These are phyloP conservation scores for Pungitius pungitius DNA, from an alignment of 2,113 vertebrate genomes.

Conservation along the genomic window DNA sequence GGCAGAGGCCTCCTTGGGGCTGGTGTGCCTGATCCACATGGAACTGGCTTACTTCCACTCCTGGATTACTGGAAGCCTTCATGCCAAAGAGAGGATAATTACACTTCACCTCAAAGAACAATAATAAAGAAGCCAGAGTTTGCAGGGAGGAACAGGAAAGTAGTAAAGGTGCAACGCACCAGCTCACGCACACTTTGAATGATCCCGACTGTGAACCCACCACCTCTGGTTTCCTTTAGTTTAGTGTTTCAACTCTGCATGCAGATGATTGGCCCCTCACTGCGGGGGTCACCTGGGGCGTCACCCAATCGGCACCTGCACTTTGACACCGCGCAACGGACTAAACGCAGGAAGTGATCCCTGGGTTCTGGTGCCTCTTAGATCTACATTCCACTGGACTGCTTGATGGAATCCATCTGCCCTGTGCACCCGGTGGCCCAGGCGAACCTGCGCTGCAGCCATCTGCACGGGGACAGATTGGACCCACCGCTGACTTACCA, in stretches of 20 bases:
- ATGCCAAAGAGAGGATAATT: slow-evolving; percentile 62
- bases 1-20: slow-evolving; percentile 49
- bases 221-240: slow-evolving; percentile 26
- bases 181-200: slow-evolving; percentile 24
- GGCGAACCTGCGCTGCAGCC: slow-evolving; percentile 52
- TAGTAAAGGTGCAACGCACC: slow-evolving; percentile 8
- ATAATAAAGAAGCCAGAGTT: slow-evolving; percentile 45
- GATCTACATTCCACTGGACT: slow-evolving; percentile 75
- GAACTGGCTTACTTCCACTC: slow-evolving; percentile 60
- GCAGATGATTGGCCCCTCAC: slow-evolving; percentile 46
- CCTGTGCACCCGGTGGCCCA: slow-evolving; percentile 46
- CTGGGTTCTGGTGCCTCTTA: slow-evolving; percentile 42
- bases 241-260: slow-evolving; percentile 61
- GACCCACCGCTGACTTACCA: slow-evolving; percentile 37
- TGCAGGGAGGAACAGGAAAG: slow-evolving; percentile 1
- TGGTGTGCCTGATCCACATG: slow-evolving; percentile 53
- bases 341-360: slow-evolving; percentile 53
- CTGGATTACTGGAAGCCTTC: slow-evolving; percentile 49
- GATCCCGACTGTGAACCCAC: slow-evolving; percentile 27
- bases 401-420: slow-evolving; percentile 74
- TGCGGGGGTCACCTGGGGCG: slow-evolving; percentile 33
- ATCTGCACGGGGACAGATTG: slow-evolving; percentile 65
- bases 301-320: slow-evolving; percentile 65
- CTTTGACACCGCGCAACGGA: slow-evolving; percentile 41
- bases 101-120: slow-evolving; percentile 58